Conservation (phyloP, 2,113 vertebrate species). For the Acanthochromis polyacanthus region DNA sequence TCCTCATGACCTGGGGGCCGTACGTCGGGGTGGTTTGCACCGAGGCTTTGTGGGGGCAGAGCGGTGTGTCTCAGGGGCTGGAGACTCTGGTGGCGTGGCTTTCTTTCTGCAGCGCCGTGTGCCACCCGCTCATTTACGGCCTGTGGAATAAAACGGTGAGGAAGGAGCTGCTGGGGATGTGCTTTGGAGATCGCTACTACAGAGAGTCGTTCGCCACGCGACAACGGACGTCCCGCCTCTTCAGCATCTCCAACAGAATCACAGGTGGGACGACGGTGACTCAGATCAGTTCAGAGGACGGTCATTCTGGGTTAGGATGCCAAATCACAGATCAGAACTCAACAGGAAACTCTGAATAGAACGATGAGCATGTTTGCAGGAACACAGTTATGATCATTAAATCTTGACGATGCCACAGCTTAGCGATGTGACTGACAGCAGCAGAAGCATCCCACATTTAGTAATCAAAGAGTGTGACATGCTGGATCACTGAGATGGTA, state of each 20-base stretch:
- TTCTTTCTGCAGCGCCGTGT: conserved; percentile 94
- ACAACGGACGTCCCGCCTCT: conserved; percentile 91
- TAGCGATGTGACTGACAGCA: too few species aligned
- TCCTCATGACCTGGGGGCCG: conserved; percentile 94
- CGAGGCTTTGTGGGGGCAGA: conserved; percentile 94
- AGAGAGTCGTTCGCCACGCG: conserved; percentile 93
- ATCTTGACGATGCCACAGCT: too few species aligned
- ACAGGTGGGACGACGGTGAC: conserved; percentile 86
- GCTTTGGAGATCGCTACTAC: conserved; percentile 95
- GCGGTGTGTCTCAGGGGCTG: conserved; percentile 89
- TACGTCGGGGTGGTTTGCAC: conserved; percentile 93
- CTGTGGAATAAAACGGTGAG: conserved; percentile 99
- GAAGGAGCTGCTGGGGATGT: conserved; percentile 97
- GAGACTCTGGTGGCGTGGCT: conserved; percentile 97
- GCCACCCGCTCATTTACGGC: conserved; percentile 97
- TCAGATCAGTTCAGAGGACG: background rate
- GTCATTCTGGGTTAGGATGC: too few species aligned
- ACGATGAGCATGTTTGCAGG: too few species aligned
- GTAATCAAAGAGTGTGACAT: too few species aligned
- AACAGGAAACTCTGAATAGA: too few species aligned
- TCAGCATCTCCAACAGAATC: conserved; percentile 98
- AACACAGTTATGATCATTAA: too few species aligned
- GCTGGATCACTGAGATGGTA: too few species aligned
- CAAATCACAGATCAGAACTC: too few species aligned
- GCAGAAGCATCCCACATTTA: too few species aligned